Evolutionary conservation across 2,797 vertebrate species (phyloP), one percentile per base, ranked within the genome.

Genomic region (Podargus strigoides): DNA sequence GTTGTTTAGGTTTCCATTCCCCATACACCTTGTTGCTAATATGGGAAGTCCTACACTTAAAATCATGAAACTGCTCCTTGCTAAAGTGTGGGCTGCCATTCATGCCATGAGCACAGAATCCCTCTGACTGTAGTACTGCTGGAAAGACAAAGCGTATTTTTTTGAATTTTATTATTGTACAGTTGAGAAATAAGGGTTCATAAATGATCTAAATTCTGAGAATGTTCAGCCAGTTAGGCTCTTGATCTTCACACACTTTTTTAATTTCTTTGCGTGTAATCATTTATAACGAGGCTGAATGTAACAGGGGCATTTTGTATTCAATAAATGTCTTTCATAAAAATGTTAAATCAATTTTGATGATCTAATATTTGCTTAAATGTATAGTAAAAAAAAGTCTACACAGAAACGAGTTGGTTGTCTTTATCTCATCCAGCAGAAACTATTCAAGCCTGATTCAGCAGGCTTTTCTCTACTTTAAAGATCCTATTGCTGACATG

Each of bases 281-380:
- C 77, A 53, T 96, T 97, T 95, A 73, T 92, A 93, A 90, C 60
- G 79, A 94, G 94, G 91, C 92, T 93, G 92, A 95, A 94, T 97
- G 93, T 97, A 90, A 92, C 7, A 73, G 90, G 92, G 83, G 14
- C 2, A 26, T 78, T 97, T 97, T 97, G 53, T 97, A 97, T 89
- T 95, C 95, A 97, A 97, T 97, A 96, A 97, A 96, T 87, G 90
- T 95, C 94, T 96, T 97, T 97, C 96, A 94, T 78, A 90, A 96
- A 96, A 96, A 92, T 95, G 75, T 89, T 89, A 93, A 92, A 95
- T 75, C 47, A 69, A 15, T 95, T 94, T 95, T 89, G 83, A 69
- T 92, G 87, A 91, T 92, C 75, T 86, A 92, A 81, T 39, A 30
- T 90, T 95, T 94, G 36, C 92, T 73, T 87, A 91, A 74, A 82